These are phyloP conservation scores for Pavo muticus DNA, from an alignment of 2,113 vertebrate species.

Conservation along the genomic window DNA sequence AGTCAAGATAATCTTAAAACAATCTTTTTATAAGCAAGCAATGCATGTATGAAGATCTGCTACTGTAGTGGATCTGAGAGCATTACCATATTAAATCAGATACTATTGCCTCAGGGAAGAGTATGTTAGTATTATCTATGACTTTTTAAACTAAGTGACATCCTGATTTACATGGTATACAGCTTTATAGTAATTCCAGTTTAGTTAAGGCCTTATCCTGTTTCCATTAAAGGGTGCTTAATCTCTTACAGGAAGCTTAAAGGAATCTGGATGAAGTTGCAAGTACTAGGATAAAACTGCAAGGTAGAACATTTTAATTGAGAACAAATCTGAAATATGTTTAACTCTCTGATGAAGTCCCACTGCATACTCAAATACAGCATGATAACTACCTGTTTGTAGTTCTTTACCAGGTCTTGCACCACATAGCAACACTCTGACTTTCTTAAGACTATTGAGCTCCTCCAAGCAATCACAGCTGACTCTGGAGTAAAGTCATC, in stretches of 20 bases:
- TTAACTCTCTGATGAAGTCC: background rate
- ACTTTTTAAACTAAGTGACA: conserved; percentile 53
- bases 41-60: background rate
- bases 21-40: conserved; percentile 1
- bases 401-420: background rate
- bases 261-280: background rate
- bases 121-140: background rate
- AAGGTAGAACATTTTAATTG: background rate
- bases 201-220: background rate
- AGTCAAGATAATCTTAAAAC: conserved; percentile 28
- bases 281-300: background rate
- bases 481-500: background rate
- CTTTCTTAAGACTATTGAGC: background rate
- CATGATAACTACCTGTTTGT: rapidly evolving
- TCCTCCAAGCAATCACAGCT: background rate
- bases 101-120: background rate
- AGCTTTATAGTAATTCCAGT: conserved; percentile 25
- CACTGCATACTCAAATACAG: background rate
- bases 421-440: background rate
- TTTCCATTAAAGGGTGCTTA: conserved; percentile 28
- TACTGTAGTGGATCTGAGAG: background rate
- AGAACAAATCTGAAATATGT: background rate
- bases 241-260: conserved; percentile 19
- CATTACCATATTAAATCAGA: conserved; percentile 52
- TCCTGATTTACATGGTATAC: conserved; percentile 44